Evolutionary conservation across 2,888 invertebrate species (phyloP).

Genomic region (Celastrina argiolus): DNA sequence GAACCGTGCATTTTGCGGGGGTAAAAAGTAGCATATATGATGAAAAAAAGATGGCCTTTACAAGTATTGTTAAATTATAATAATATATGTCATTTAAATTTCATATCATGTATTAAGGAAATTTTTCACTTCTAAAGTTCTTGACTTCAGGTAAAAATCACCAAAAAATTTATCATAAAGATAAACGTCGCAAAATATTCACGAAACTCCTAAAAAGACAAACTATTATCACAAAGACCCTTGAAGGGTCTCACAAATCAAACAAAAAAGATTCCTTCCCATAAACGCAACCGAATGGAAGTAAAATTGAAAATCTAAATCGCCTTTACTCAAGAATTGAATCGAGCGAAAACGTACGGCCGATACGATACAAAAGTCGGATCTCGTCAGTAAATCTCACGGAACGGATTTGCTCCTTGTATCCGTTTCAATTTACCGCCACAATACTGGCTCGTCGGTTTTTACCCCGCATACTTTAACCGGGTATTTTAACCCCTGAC

Average conservation of each 20-base stretch:
- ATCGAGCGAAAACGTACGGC: constrained; percentile 46
- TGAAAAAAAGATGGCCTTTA: too few relatives aligned
- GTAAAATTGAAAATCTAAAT: constrained; percentile 15
- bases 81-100: too few relatives aligned
- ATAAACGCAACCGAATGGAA: not conserved
- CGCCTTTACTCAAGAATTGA: constrained; percentile 18
- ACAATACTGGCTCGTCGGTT: constrained; percentile 40
- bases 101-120: too few relatives aligned
- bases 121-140: not conserved
- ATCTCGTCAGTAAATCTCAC: constrained; percentile 70
- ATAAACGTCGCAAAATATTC: not conserved
- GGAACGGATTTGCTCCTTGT: constrained; percentile 70
- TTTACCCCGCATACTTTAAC: constrained; percentile 19
- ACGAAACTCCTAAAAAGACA: not conserved
- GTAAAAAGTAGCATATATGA: too few relatives aligned
- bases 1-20: too few relatives aligned
- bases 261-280: not conserved
- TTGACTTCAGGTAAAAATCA: not conserved
- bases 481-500: too few relatives aligned
- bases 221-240: constrained; percentile 1
- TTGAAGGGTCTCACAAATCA: not conserved
- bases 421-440: constrained; percentile 66
- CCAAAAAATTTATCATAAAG: not conserved
- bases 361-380: constrained; percentile 46
- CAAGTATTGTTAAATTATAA: too few relatives aligned